Percentiles rank a stretch among this genome's conserved stretches.
phyloP scores from a whole-genome alignment of 2,113 vertebrate species.

The Stigmatopora nigra region DNA sequence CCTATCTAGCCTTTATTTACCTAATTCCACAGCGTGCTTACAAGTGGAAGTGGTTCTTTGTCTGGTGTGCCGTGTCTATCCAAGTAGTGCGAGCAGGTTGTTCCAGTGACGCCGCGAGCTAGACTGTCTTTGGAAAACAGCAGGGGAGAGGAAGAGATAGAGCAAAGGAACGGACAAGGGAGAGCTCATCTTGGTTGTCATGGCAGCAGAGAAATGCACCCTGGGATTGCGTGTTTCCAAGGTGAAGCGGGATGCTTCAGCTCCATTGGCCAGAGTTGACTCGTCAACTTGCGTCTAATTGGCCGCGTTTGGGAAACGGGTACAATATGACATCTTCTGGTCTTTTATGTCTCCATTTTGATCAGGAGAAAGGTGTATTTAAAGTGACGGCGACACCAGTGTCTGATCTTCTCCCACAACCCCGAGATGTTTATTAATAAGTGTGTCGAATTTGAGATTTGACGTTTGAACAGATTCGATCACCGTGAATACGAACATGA shows the following conservation, averaged over 20 bases:
- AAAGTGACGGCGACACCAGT: slow-evolving; percentile 9
- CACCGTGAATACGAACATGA: not conserved
- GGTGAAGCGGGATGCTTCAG: slow-evolving; percentile 58
- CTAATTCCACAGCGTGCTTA: slow-evolving; percentile 20
- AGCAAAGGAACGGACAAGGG: slow-evolving; percentile 34
- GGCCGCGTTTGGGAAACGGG: slow-evolving; percentile 37
- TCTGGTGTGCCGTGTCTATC: slow-evolving; percentile 43
- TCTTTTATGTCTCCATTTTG: slow-evolving; percentile 42
- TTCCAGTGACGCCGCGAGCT: slow-evolving; percentile 50
- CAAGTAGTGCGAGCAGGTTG: slow-evolving; percentile 43
- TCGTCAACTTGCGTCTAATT: slow-evolving; percentile 46
- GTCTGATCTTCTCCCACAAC: slow-evolving; percentile 18
- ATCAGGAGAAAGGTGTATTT: slow-evolving; percentile 30
- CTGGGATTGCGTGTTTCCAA: slow-evolving; percentile 65
- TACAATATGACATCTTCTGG: slow-evolving; percentile 32
- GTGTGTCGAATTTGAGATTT: slow-evolving; percentile 23
- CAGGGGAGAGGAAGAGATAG: slow-evolving; percentile 18
- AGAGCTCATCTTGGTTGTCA: slow-evolving; percentile 62
- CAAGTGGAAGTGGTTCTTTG: slow-evolving; percentile 46
- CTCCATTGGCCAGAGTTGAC: slow-evolving; percentile 55
- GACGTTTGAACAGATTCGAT: slow-evolving; percentile 26
- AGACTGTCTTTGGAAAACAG: slow-evolving; percentile 44
- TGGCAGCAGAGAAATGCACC: slow-evolving; percentile 68
- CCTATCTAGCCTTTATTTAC: slow-evolving; percentile 1
- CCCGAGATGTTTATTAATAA: slow-evolving; percentile 22